A percentile compares a stretch with the other conserved stretches of the same genome.
Conservation (phyloP, 2,113 vertebrate genomes). For the Tachuris rubrigastra region DNA sequence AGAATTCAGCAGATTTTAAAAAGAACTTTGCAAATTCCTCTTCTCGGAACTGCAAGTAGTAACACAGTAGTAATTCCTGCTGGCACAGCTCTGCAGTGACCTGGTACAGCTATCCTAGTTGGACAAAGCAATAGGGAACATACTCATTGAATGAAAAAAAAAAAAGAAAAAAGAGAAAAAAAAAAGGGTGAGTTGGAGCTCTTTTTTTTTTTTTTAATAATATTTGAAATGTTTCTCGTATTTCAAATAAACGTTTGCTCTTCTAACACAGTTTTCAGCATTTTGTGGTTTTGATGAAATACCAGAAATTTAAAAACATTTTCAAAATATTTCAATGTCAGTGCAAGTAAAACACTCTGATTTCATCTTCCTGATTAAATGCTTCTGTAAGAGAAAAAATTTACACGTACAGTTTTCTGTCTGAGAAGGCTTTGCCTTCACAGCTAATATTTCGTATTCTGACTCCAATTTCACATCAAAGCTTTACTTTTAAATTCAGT, state of each 20-base stretch:
- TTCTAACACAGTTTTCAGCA: neutral
- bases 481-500: conserved; percentile 23
- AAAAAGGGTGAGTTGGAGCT: neutral
- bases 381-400: neutral
- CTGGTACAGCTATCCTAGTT: neutral
- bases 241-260: neutral
- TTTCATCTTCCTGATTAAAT: neutral
- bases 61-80: neutral
- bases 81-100: neutral
- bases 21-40: neutral
- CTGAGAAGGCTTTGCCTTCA: neutral
- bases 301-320: neutral
- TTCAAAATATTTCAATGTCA: neutral
- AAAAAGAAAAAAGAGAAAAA: neutral
- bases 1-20: neutral
- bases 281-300: neutral
- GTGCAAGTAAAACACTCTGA: neutral
- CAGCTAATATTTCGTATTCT: neutral
- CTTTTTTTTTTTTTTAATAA: neutral
- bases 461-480: conserved; percentile 43
- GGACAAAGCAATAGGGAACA: neutral
- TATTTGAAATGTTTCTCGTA: neutral
- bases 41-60: neutral
- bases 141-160: neutral
- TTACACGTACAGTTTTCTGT: neutral